Conservation (phyloP, 2,113 vertebrate genomes). For the Zeus faber region DNA sequence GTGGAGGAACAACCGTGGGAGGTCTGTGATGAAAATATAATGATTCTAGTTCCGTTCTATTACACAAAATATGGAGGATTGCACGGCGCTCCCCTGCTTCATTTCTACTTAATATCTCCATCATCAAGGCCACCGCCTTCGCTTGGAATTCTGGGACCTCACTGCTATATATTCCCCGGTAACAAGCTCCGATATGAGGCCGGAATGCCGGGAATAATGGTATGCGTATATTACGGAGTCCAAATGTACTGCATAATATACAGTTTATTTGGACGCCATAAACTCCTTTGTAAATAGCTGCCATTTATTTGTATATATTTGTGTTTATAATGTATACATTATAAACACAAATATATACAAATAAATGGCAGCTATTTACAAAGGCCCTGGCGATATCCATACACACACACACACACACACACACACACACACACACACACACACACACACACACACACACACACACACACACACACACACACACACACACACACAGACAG, state of each 20-base stretch:
- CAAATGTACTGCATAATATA: too few relatives aligned
- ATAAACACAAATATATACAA: background rate
- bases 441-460: background rate
- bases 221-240: background rate
- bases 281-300: background rate
- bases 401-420: constrained; percentile 9
- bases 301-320: background rate
- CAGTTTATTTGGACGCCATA: too few relatives aligned
- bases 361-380: background rate
- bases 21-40: constrained; percentile 68
- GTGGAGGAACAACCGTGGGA: constrained; percentile 55
- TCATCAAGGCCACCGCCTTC: constrained; percentile 22
- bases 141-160: constrained; percentile 45
- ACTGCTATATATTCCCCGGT: constrained; percentile 14
- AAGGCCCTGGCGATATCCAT: constrained; percentile 2
- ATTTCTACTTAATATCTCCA: constrained; percentile 52
- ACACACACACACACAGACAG: background rate
- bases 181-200: background rate
- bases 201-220: background rate
- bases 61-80: constrained; percentile 48
- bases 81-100: constrained; percentile 35
- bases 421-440: background rate
- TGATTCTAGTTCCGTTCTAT: constrained; percentile 67
- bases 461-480: constrained; percentile 8
- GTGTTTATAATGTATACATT: too few relatives aligned